A percentile compares a stretch with the other conserved stretches of the same genome.
Evolutionary conservation across 1,140 invertebrate species (phyloP).

Genomic region (Cyphomyrmex costatus): DNA sequence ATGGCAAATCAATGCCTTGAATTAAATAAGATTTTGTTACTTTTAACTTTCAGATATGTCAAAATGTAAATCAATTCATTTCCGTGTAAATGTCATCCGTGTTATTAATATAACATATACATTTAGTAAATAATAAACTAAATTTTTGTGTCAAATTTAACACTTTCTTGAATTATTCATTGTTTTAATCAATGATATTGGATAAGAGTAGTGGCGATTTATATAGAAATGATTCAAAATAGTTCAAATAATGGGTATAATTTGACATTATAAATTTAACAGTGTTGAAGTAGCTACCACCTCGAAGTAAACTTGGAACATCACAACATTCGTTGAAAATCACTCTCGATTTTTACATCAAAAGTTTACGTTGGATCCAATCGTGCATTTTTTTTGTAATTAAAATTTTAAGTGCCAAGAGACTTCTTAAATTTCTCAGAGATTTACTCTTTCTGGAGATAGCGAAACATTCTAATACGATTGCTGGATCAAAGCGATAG

Average conservation of each 20-base stretch:
- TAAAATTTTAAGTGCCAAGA: neutral
- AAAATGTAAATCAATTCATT: too few species aligned
- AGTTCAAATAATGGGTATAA: neutral
- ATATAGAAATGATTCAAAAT: too few species aligned
- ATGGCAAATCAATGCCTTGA: too few species aligned
- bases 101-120: too few species aligned
- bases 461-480: constrained; percentile 37
- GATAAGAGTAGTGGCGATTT: too few species aligned
- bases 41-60: too few species aligned
- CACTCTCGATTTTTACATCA: neutral
- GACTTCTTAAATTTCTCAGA: constrained; percentile 21
- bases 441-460: constrained; percentile 17
- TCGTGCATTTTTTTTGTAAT: neutral
- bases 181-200: too few species aligned
- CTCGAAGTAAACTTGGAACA: neutral
- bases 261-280: neutral
- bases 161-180: too few species aligned
- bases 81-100: too few species aligned
- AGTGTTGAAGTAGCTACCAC: neutral
- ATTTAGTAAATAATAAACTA: too few species aligned
- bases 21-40: too few species aligned
- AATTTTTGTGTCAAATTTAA: too few species aligned
- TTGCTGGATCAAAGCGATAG: neutral
- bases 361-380: neutral
- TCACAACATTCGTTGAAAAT: neutral